phyloP scores from a whole-genome alignment of 35 echinoderm and acorn worm species.

The Eucidaris tribuloides region DNA sequence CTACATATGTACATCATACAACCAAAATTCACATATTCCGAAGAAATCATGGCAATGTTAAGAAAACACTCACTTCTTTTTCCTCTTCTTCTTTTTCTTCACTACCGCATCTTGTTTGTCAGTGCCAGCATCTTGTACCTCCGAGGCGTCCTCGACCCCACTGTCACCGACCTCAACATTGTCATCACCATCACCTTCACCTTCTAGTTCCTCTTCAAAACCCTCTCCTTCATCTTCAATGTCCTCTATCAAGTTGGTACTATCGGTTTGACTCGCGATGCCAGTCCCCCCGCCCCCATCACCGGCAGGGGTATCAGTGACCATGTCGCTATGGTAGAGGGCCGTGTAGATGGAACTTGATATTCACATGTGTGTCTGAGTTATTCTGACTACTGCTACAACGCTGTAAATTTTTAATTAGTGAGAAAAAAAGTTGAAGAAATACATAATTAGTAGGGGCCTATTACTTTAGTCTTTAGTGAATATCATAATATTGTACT shows the following conservation, averaged over 20 bases:
- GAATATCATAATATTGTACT: too few species aligned
- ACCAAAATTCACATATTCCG: too few species aligned
- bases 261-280: background rate
- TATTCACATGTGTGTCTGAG: too few species aligned
- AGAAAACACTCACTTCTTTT: conserved; percentile 60
- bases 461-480: too few species aligned
- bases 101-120: conserved; percentile 32
- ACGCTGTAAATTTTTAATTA: too few species aligned
- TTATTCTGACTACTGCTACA: too few species aligned
- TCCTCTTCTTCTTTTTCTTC: conserved; percentile 75
- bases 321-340: too few species aligned
- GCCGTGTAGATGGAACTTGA: too few species aligned
- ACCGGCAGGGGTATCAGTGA: background rate
- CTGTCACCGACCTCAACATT: conserved; percentile 76
- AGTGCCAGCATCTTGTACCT: conserved; percentile 18
- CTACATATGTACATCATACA: too few species aligned
- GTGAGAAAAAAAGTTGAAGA: too few species aligned
- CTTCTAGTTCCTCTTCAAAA: conserved; percentile 71
- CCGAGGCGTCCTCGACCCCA: conserved; percentile 44
- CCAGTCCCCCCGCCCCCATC: background rate
- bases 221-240: conserved; percentile 67
- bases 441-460: too few species aligned
- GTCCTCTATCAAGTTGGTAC: conserved; percentile 6
- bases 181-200: conserved; percentile 45
- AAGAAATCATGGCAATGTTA: too few species aligned